These are phyloP conservation scores for Cataglyphis albicans DNA, from an alignment of 2,888 invertebrate genomes.

Conservation along the genomic window DNA sequence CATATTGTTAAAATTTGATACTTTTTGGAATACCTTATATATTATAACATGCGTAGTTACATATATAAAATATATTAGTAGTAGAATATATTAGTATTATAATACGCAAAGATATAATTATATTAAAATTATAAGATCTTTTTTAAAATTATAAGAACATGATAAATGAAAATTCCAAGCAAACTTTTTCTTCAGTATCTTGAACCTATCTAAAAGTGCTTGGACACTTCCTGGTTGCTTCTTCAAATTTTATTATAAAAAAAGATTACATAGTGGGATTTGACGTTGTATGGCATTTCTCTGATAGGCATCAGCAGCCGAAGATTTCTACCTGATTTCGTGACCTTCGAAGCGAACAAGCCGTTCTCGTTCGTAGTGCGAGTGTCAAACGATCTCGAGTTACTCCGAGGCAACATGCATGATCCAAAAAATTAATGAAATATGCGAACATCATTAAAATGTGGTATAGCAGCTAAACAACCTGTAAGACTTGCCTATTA, in stretches of 20 bases:
- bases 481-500: constrained; percentile 17
- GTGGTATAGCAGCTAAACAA: not conserved
- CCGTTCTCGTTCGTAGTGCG: constrained; percentile 22
- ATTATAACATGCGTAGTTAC: not conserved
- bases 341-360: constrained; percentile 38
- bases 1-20: too few relatives aligned
- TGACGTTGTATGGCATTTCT: constrained; percentile 12
- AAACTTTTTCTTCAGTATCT: not conserved
- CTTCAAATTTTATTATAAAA: constrained; percentile 30
- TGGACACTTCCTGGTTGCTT: constrained; percentile 7
- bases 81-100: not conserved
- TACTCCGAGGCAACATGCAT: constrained; percentile 19
- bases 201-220: constrained; percentile 26
- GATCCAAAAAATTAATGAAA: constrained; percentile 14
- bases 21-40: not conserved
- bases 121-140: not conserved
- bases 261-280: constrained; percentile 1
- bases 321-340: constrained; percentile 48
- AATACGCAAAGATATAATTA: not conserved
- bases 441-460: not conserved
- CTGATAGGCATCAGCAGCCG: constrained; percentile 49
- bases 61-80: not conserved
- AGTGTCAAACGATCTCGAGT: not conserved
- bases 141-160: not conserved
- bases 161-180: not conserved